Base-by-base conservation (phyloP, 2,888 invertebrate genomes). In the Endomychus coccineus region DNA sequence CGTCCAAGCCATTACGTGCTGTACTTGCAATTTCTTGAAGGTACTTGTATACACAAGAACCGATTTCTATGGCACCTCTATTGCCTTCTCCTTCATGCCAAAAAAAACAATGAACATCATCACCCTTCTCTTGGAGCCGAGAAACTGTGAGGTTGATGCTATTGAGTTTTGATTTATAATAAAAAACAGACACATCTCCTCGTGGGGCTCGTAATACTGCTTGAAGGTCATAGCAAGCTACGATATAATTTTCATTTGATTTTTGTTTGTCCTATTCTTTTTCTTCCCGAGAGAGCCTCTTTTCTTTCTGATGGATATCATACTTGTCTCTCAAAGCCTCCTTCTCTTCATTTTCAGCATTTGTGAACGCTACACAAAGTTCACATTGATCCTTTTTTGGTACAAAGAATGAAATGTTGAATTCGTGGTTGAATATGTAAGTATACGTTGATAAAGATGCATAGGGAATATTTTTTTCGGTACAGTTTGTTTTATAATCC, bases 221-320 rank as follows among this genome's bases (percentile, higher is more conserved):
- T 39, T 51, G 44, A 17, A 50, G 31, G 34, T 52, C 49, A 35
- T 34, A 52, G 34, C 34, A 37, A 16, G 43, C 50, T 23, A 50
- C 48, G n/a, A 36, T 28, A 15, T 24, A 12, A 7, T 19, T 19
- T 7, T 19, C 21, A 23, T 37, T 16, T 7, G 24, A 4, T 14
- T 36, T 14, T 16, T 36, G 22, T 34, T 34, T 35, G 22, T 38
- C 38, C 12, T 5, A 4, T 16, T 27, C 22, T 23, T 35, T 35
- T 15, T 39, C 39, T 2, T 5, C 11, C 25, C 33, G 23, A 16
- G 38, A 34, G 13, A 38, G 22, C 10, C 34, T 19, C 24, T 37
- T 35, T 16, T 37, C 24, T 15, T 13, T 24, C 10, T 34, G 17
- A 37, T 37, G 24, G n/a, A 16, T 9, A 16, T 37, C 37, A 14